Evolutionary conservation across 2,113 vertebrate genomes (phyloP).

Genomic region (Menura novaehollandiae): DNA sequence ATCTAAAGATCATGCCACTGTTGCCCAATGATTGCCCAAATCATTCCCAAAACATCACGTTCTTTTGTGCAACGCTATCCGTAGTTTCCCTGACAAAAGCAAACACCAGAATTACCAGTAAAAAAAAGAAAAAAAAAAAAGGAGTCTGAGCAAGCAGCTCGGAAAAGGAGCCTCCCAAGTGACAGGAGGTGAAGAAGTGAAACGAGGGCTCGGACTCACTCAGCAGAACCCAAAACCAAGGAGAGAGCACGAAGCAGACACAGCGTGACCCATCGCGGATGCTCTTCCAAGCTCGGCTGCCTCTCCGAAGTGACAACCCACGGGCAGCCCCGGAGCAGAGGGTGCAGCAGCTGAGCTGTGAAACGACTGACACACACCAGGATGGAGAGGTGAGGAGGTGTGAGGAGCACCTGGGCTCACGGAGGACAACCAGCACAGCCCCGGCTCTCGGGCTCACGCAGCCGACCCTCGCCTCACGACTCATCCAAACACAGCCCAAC

Average conservation of each 20-base stretch:
- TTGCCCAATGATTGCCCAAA: background rate
- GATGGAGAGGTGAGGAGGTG: background rate
- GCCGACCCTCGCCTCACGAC: accelerated
- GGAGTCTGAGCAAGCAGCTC: background rate
- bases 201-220: accelerated
- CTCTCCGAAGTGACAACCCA: background rate
- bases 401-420: background rate
- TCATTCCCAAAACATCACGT: background rate
- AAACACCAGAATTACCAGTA: background rate
- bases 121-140: background rate
- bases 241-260: background rate
- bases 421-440: background rate
- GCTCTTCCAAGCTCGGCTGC: background rate
- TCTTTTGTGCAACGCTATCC: background rate
- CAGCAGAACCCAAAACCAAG: background rate
- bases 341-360: background rate
- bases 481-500: background rate
- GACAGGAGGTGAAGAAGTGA: background rate
- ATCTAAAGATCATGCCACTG: background rate
- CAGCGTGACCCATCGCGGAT: accelerated
- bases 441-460: accelerated
- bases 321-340: background rate
- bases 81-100: background rate
- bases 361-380: background rate
- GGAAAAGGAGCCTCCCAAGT: background rate